Evolutionary conservation across 2,113 vertebrate genomes (phyloP).

Genomic region (Catagonus wagneri): DNA sequence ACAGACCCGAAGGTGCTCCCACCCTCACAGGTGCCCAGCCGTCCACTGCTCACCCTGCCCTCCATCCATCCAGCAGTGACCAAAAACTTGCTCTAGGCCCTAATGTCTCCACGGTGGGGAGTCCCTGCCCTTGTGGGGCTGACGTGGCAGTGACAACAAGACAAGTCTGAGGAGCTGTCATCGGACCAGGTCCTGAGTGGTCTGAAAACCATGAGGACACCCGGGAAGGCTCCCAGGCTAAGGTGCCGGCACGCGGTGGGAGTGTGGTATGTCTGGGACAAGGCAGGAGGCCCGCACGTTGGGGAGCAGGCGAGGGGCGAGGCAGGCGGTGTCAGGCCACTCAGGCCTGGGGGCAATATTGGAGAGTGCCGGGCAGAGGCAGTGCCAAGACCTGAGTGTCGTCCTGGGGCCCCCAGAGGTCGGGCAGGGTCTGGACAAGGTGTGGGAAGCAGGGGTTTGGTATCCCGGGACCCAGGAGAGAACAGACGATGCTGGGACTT

Average conservation of each 20-base stretch:
- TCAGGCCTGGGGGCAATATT: background rate
- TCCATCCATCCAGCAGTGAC: background rate
- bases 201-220: background rate
- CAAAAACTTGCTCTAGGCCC: background rate
- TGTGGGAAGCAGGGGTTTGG: background rate
- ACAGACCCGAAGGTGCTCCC: fast-evolving
- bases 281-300: background rate
- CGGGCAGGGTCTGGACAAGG: background rate
- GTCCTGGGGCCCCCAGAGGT: background rate
- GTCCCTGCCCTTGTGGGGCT: background rate
- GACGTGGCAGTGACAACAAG: background rate
- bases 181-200: background rate
- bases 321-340: background rate
- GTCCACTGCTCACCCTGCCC: no score
- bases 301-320: background rate
- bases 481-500: background rate
- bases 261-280: background rate
- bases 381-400: fast-evolving
- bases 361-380: background rate
- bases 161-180: no score
- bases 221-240: background rate
- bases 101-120: background rate
- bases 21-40: background rate
- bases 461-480: background rate
- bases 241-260: no score